Base-by-base conservation (phyloP, 2,888 invertebrate species). In the Agrotis puta region DNA sequence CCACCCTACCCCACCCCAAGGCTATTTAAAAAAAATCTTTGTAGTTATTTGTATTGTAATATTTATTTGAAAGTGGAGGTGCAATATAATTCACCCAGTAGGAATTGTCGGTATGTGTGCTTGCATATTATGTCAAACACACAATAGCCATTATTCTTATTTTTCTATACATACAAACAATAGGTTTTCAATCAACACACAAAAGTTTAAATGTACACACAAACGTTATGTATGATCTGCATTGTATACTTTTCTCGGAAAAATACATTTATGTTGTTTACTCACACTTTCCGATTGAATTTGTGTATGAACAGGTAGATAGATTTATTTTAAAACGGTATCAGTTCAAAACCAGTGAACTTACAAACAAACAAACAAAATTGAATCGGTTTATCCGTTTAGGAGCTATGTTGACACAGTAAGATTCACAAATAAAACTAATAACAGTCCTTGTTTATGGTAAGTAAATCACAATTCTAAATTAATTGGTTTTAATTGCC, bases 161-260 rank as follows among this genome's bases (percentile, higher is more conserved):
- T 24, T 9, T 6, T 43, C 13, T 65, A 43, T 11, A 22, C 18
- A 14, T 22, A 45, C 24, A 63, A 53, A 73, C 20, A 45, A 72
- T 53, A 33, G 47, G 22, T 14, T 50, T 57, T 22, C 22, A 22
- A 27, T 51, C n/a, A n/a, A n/a, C n/a, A n/a, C n/a, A n/a, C n/a
- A n/a, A 20, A 57, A 22, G 6, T 45, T 56, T 20, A 4, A n/a
- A 20, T 43, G 14, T 39, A 47, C 27, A n/a, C 7, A 6, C 33
- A 22, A 7, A 22, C 7, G 24, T 43, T 24, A 22, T 20, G 43
- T 24, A 22, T 20, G 43, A 68, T 20, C 20, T 20, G 48, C 24
- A 48, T 69, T 69, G 56, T 69, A 24, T 39, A 16, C 18, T 48
- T 43, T 43, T 18, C 18, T 24, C 16, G 16, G 24, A 45, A 24